Evolutionary conservation across 2,888 invertebrate species (phyloP).

Genomic region (Eupithecia inturbata): DNA sequence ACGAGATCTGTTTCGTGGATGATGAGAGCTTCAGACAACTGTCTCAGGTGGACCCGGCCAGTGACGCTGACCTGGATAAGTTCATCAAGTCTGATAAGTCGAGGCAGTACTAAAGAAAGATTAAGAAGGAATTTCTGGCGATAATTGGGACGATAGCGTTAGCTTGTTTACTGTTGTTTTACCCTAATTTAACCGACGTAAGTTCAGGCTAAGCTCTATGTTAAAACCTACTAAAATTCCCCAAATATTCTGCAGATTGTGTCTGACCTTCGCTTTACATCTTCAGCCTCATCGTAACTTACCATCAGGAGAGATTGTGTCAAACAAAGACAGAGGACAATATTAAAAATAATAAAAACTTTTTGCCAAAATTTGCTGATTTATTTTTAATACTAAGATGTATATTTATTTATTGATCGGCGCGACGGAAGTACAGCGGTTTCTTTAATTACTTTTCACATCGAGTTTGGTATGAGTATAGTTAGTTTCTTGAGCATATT

Average conservation of each 20-base stretch:
- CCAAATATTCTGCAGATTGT: not conserved
- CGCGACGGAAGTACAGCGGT: not conserved
- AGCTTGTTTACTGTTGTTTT: not conserved
- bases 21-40: slow-evolving; percentile 96
- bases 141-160: not conserved
- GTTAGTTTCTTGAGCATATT: not conserved
- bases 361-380: no score
- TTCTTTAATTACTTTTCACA: not conserved
- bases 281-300: no score
- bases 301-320: no score
- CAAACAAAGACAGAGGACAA: no score
- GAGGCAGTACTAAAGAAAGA: slow-evolving; percentile 55
- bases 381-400: no score
- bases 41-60: slow-evolving; percentile 93
- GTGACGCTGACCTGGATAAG: slow-evolving; percentile 90
- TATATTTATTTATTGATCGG: no score
- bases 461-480: not conserved
- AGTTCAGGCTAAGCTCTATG: not conserved
- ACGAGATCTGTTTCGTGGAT: slow-evolving; percentile 99
- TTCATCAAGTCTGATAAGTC: slow-evolving; percentile 89
- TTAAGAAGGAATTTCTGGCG: not conserved
- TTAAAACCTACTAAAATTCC: not conserved
- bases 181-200: not conserved
- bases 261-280: not conserved
- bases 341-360: no score